Base-by-base conservation (phyloP, 2,888 invertebrate species). In the Cylindroiulus punctatus region DNA sequence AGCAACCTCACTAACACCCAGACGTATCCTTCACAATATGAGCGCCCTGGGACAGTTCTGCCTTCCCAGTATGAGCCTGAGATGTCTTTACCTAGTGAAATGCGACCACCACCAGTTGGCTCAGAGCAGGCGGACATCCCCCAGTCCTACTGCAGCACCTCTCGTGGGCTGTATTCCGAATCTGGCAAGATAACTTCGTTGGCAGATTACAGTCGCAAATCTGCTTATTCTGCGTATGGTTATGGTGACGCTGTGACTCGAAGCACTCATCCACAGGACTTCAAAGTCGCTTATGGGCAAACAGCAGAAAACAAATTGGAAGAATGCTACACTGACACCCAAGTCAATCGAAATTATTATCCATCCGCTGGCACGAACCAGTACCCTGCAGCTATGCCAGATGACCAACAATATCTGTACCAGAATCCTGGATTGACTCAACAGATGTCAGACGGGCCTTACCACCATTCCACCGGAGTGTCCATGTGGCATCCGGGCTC, bases 71-170 rank as follows among this genome's bases (percentile, higher is more conserved):
- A 40, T 22, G 83, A 83, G n/a, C 83, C 83, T 12, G 44, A 30
- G 22, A 17, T 65, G 47, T 47, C 30, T 1, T n/a, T 86, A 7
- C 87, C 87, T 1, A 87, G 42, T 5, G 86, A 87, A 40, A 65
- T 84, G 81, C 86, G 88, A 57, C 89, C 89, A n/a, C 85, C 88
- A 52, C 88, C 88, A 22, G 87, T 88, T 26, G 88, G 88, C 10
- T 88, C 88, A n/a, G 88, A 88, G 83, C 89, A 89, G 82, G 85
- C 88, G 3, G 86, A 88, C 12, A 85, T 86, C 57, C 76, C 88
- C 30, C 84, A 57, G 32, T 86, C 86, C 19, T 82, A 22, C n/a
- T 57, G 65, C 12, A 83, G 83, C 44, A 83, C 42, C 26, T 42
- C 42, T 40, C 44, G 44, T n/a, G 83, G 83, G n/a, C 12, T 44